Conservation (phyloP, 2,797 vertebrate species). For the Mycteria americana region DNA sequence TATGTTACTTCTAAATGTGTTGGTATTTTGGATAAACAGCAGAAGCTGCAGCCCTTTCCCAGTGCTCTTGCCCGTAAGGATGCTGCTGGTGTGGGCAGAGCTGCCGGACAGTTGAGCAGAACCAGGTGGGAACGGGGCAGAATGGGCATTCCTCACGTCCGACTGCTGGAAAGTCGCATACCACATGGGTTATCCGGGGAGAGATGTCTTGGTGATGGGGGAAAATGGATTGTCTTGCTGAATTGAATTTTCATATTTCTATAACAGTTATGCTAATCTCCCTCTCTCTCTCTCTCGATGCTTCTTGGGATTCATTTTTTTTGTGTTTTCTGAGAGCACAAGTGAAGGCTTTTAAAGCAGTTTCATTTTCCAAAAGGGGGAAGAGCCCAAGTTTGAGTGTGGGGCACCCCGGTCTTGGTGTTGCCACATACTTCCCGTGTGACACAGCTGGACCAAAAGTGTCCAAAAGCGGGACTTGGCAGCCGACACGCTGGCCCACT, state of each 20-base stretch:
- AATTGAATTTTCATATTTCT: not conserved
- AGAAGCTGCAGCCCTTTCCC: not conserved
- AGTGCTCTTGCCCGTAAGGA: not conserved
- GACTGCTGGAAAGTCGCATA: not conserved
- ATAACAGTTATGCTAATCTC: not conserved
- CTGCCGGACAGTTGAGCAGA: not conserved
- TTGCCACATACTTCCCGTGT: not conserved
- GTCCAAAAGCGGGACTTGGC: not conserved
- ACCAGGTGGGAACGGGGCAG: not conserved
- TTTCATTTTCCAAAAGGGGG: not conserved
- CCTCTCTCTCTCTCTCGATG: not conserved
- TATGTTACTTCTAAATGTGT: not conserved
- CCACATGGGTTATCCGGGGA: not conserved
- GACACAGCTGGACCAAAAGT: not conserved
- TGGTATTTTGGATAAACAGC: not conserved
- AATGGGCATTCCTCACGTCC: not conserved
- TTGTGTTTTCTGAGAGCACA: not conserved
- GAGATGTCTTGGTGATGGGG: not conserved
- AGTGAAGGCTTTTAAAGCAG: not conserved
- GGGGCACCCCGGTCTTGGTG: not conserved
- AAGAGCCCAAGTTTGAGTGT: not conserved
- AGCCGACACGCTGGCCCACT: not conserved
- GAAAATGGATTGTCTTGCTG: not conserved
- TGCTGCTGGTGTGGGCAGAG: not conserved
- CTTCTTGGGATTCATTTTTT: not conserved